Evolutionary conservation across 2,888 invertebrate species (phyloP).

Genomic region (Drosophila leonis): DNA sequence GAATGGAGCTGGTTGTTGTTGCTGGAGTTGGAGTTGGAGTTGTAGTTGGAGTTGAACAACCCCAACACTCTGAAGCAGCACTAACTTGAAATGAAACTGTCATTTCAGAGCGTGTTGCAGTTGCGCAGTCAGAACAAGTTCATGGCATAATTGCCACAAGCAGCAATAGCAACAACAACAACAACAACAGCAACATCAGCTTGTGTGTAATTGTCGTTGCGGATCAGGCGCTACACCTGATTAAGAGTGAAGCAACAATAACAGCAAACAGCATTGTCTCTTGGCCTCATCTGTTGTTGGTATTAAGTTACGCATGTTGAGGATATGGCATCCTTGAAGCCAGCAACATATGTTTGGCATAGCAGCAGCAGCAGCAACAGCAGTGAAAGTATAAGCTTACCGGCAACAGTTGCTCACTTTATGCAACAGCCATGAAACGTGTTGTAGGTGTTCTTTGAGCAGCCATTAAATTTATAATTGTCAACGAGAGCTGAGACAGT

Average conservation of each 20-base stretch:
- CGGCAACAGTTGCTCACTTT: constrained; percentile 48
- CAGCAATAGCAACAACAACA: constrained; percentile 49
- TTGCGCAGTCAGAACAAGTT: constrained; percentile 71
- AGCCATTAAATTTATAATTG: constrained; percentile 44
- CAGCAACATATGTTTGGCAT: constrained; percentile 70
- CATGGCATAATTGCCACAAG: constrained; percentile 77
- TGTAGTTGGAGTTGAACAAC: constrained; percentile 67
- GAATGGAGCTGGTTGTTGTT: constrained; percentile 11
- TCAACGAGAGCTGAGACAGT: constrained; percentile 28
- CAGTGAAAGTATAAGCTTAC: constrained; percentile 78
- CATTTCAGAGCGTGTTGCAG: constrained; percentile 72
- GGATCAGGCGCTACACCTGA: constrained; percentile 84
- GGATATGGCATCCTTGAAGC: constrained; percentile 70
- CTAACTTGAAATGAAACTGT: constrained; percentile 78
- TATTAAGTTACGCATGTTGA: constrained; percentile 66
- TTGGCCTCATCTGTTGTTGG: constrained; percentile 50
- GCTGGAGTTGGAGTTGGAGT: background rate
- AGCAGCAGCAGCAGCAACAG: constrained; percentile 48
- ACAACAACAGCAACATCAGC: constrained; percentile 46
- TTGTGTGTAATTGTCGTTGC: constrained; percentile 83
- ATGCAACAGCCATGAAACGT: constrained; percentile 40
- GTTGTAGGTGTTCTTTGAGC: constrained; percentile 56
- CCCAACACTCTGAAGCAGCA: constrained; percentile 23
- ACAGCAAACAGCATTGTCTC: constrained; percentile 18
- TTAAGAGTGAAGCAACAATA: constrained; percentile 80